Base-by-base conservation (phyloP, 1,140 invertebrate genomes). In the Chymomyza costata region DNA sequence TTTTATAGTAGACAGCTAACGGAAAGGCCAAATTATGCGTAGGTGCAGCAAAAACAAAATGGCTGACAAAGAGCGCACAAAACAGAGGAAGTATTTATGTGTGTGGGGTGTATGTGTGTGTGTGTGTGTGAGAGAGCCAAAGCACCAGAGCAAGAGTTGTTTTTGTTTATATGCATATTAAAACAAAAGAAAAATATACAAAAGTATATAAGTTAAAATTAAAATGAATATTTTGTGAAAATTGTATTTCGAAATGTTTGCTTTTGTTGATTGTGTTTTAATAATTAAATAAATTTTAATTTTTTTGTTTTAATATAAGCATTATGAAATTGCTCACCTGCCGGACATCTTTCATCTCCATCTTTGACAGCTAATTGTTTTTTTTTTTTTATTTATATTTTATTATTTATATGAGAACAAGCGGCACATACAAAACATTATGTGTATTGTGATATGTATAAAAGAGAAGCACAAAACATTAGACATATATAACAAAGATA, bases 321-420 rank as follows among this genome's bases (percentile, higher is more conserved):
- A 43, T 61, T 65, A 37, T n/a, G n/a, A n/a, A 30, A 41, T 68
- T 74, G 81, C 73, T 88, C 89, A 91, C 90, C 90, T 90, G 90
- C 88, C 71, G 89, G 89, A 78, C 88, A 85, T 85, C 89, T 86
- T 82, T 90, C 89, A 80, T 91, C 89, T 69, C 89, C 90, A 83
- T 91, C 89, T 87, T 89, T 88, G 84, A 88, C 89, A 85, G 90
- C 89, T 90, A 84, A 55, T 54, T 40, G 32, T 69, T 63, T 65
- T 66, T 39, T 35, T 43, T 56, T 50, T 48, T 47, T 40, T 46
- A 34, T 55, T 47, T 65, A 35, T 35, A 28, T 47, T 58, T 38
- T 38, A 8, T 46, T 38, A 37, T 37, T 17, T 40, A 34, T 41
- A 71, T 78, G 71, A 76, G 40, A 60, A 57, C 71, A 71, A 78